A percentile compares a stretch with the other conserved stretches of the same genome.
These are phyloP conservation scores for Austrolebias charrua DNA, from an alignment of 2,797 vertebrate genomes.

Conservation along the genomic window DNA sequence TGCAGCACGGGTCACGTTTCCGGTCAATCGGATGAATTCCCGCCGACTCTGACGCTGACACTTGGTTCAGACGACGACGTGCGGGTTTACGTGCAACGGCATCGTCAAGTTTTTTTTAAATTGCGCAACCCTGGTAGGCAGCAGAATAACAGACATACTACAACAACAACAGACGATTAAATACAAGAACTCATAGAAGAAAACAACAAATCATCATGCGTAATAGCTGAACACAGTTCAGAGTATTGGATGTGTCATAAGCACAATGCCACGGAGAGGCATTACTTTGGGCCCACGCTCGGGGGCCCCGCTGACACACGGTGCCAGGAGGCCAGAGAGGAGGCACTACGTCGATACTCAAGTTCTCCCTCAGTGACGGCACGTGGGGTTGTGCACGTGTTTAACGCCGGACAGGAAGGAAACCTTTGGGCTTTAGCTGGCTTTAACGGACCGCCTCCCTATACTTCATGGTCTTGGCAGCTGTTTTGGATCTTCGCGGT, in stretches of 20 bases:
- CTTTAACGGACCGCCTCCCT: conserved; percentile 46
- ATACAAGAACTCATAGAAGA: conserved; percentile 39
- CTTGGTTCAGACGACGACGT: no score
- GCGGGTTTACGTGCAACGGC: no score
- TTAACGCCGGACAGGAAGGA: conserved; percentile 46
- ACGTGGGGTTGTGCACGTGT: conserved; percentile 39
- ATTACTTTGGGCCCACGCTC: conserved; percentile 93
- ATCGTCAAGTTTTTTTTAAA: no score
- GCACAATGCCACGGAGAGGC: conserved; percentile 96
- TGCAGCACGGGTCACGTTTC: no score
- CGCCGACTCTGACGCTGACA: no score
- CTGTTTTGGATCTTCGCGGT: conserved; percentile 33
- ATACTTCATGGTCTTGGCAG: conserved; percentile 13
- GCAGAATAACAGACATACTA: conserved; percentile 5
- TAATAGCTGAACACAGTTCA: conserved; percentile 98
- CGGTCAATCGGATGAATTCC: no score
- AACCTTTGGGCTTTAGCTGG: conserved; percentile 55
- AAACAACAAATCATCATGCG: conserved; percentile 74
- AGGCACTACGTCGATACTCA: conserved; percentile 83
- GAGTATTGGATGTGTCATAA: conserved; percentile 96
- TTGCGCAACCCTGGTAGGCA: no score
- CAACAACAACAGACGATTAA: conserved; percentile 9
- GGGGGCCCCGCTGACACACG: conserved; percentile 86
- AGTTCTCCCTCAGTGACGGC: conserved; percentile 45
- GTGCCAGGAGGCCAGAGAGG: conserved; percentile 89